Evolutionary conservation across 2,888 invertebrate species (phyloP), one percentile per base, ranked within the genome.

Genomic region (Belgica antarctica): DNA sequence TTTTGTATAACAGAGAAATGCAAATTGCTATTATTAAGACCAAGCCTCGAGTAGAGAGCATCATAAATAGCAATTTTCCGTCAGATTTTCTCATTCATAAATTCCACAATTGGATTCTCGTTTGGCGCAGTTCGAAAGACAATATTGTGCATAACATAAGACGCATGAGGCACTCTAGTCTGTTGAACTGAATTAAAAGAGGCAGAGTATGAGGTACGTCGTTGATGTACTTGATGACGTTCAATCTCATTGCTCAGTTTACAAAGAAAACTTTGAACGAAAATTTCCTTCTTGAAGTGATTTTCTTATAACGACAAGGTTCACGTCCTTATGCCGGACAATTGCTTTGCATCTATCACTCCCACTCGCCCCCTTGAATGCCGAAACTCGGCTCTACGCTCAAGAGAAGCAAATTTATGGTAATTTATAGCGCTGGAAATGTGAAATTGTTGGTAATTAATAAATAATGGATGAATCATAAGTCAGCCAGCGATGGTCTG

Each of bases 21-120:
- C 68, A 68, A 68, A 68, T 57, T 68, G 57, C 47, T 57, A 34
- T 68, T 68, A 68, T 68, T 68, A 68, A 68, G 28, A 31, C 57
- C 52, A 52, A 52, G 52, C 52, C 52, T 52, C 52, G 8, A 17
- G 52, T 34, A 52, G 17, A 22, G 4, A 27, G 27, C 57, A 57
- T 68, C 68, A 68, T 68, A 57, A 68, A 47, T n/a, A 68, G 34
- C 34, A 57, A 52, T 57, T 68, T 68, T 68, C 52, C 22, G 22
- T 5, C 17, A 52, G 52, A 52, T 52, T 19, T 52, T 52, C 17
- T 52, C 52, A 52, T 52, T 52, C 52, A 52, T n/a, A 52, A 52
- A 52, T 52, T 52, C n/a, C 22, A 52, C 52, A 22, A 19, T 52
- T 52, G 17, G 52, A 52, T 17, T 52, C 52, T 52, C 52, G 52